These are phyloP conservation scores for Drosophila emarginata DNA, from an alignment of 2,888 invertebrate species.

Conservation along the genomic window DNA sequence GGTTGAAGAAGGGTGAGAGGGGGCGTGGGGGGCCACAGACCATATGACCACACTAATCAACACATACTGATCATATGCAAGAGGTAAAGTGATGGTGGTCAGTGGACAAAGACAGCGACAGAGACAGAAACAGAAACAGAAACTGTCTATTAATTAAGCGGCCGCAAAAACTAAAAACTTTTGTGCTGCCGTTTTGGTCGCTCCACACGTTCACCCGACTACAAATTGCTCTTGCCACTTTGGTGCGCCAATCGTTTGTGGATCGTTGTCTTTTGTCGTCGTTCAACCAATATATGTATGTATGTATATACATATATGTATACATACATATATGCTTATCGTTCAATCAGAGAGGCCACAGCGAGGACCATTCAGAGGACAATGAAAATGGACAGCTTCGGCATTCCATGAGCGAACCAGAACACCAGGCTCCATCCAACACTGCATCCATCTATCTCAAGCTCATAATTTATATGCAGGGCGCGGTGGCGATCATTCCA, in stretches of 20 bases:
- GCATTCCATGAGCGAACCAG: constrained; percentile 42
- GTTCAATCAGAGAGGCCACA: constrained; percentile 34
- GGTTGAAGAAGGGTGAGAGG: constrained; percentile 9
- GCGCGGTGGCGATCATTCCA: constrained; percentile 47
- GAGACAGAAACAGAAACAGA: constrained; percentile 21
- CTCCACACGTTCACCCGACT: constrained; percentile 69
- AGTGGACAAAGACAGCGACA: constrained; percentile 17
- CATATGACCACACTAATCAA: constrained; percentile 58
- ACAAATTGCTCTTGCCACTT: constrained; percentile 77
- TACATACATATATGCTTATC: constrained; percentile 76
- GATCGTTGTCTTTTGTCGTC: constrained; percentile 30
- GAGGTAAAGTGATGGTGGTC: constrained; percentile 42
- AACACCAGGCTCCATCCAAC: neutral
- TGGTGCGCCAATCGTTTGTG: constrained; percentile 60
- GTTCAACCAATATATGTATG: constrained; percentile 48
- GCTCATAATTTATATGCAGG: constrained; percentile 51
- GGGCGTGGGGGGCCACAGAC: neutral
- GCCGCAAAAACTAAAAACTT: constrained; percentile 17
- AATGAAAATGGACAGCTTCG: constrained; percentile 60
- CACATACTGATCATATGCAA: constrained; percentile 74
- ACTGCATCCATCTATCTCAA: constrained; percentile 12
- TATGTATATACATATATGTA: too few species aligned
- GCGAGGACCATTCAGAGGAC: constrained; percentile 43
- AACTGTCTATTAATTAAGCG: constrained; percentile 50
- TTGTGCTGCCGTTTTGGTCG: constrained; percentile 71